These are phyloP conservation scores for Pungitius pungitius DNA, from an alignment of 2,113 vertebrate species.

Conservation along the genomic window DNA sequence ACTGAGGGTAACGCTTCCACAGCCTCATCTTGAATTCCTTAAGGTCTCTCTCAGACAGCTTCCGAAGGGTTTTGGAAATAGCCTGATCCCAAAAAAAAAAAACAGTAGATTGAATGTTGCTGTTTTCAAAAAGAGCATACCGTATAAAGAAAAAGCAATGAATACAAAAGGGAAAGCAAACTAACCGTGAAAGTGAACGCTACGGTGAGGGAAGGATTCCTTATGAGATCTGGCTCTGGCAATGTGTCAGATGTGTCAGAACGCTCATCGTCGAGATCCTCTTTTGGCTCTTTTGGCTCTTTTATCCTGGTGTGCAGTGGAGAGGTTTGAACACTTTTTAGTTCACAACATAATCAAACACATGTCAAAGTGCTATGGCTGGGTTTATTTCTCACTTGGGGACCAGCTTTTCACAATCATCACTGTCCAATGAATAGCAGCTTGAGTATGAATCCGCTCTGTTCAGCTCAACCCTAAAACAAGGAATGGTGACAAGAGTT, in stretches of 20 bases:
- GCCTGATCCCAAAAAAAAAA: constrained; percentile 56
- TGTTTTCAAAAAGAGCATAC: not conserved
- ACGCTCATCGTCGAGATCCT: not conserved
- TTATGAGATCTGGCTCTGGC: constrained; percentile 16
- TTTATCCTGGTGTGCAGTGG: constrained; percentile 34
- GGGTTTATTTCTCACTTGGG: constrained; percentile 54
- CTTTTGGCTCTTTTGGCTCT: constrained; percentile 45
- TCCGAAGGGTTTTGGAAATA: constrained; percentile 59
- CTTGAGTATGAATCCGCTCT: constrained; percentile 69
- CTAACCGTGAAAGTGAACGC: constrained; percentile 73
- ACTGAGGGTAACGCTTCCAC: constrained; percentile 68
- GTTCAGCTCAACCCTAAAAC: constrained; percentile 58
- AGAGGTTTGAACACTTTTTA: constrained; percentile 18
- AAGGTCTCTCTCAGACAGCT: constrained; percentile 35
- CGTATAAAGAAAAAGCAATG: not conserved
- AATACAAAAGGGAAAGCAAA: not conserved
- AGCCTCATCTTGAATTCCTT: constrained; percentile 60
- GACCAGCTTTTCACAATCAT: constrained; percentile 66
- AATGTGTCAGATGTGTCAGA: constrained; percentile 42
- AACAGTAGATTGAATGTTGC: not conserved
- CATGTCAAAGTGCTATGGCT: not conserved
- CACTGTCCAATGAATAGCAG: constrained; percentile 72
- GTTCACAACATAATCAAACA: not conserved
- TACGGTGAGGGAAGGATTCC: constrained; percentile 74
- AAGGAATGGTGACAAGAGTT: not conserved